Conservation (phyloP, 1,140 invertebrate genomes). For the Zaprionus taronus region DNA sequence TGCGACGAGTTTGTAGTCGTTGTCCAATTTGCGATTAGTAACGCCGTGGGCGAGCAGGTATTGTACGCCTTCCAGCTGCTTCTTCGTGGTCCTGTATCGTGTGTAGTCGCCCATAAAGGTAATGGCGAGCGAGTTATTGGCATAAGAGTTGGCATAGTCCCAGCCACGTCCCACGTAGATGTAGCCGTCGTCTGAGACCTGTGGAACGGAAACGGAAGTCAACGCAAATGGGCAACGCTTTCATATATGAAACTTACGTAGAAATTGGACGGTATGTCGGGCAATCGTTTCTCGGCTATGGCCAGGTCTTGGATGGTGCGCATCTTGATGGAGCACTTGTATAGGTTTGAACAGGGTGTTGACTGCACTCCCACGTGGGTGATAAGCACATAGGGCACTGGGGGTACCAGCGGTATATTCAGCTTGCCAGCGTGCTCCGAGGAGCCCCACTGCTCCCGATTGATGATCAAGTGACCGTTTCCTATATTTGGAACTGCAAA, state of each 20-base stretch:
- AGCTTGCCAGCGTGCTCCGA: slow-evolving; percentile 70
- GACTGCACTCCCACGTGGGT: slow-evolving; percentile 84
- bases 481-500: slow-evolving; percentile 82
- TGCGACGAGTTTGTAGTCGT: slow-evolving; percentile 84
- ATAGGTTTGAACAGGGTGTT: slow-evolving; percentile 62
- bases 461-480: slow-evolving; percentile 83
- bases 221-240: slow-evolving; percentile 7
- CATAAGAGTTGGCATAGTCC: slow-evolving; percentile 86
- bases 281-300: slow-evolving; percentile 67
- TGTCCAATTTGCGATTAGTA: slow-evolving; percentile 63
- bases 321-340: slow-evolving; percentile 83
- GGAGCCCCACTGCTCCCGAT: slow-evolving; percentile 85
- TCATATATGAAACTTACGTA: slow-evolving; percentile 69
- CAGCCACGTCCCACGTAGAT: slow-evolving; percentile 88
- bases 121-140: slow-evolving; percentile 84
- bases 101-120: slow-evolving; percentile 85
- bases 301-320: slow-evolving; percentile 81
- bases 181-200: slow-evolving; percentile 87
- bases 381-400: slow-evolving; percentile 84
- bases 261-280: slow-evolving; percentile 84
- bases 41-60: slow-evolving; percentile 77
- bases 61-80: slow-evolving; percentile 80
- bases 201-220: slow-evolving; percentile 38
- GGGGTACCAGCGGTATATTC: slow-evolving; percentile 57
- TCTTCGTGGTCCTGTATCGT: slow-evolving; percentile 67